Evolutionary conservation across 2,888 invertebrate genomes (phyloP), one percentile per base, ranked within the genome.

Genomic region (Eulithis testata): DNA sequence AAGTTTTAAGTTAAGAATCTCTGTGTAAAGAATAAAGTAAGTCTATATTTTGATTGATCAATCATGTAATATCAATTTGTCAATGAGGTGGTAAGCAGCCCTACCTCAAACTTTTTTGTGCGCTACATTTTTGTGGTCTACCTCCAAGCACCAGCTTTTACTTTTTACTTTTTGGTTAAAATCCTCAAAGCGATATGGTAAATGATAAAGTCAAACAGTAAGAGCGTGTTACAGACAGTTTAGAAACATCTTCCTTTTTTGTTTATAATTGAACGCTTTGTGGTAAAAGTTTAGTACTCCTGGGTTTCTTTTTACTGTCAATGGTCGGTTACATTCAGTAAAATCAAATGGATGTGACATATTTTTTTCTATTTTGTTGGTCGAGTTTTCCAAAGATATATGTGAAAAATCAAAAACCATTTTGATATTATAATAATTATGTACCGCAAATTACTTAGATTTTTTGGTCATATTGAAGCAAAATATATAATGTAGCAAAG

Each of bases 231-330:
- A 75, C 81, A 80, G 80, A 79, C 79, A 83, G 86, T 88, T 88
- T 87, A 88, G 59, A 60, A 72, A 66, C 50, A 52, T 63, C 62
- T 63, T 57, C 31, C 58, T 60, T 86, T 89, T 89, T 88, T 84
- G 83, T 82, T 85, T 84, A 80, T 85, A 83, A 88, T 86, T 87
- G 82, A 80, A 79, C 77, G 86, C 88, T 90, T 89, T 89, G 87
- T 86, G 82, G 76, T 67, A 57, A 73, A 81, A 83, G 82, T 87
- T 87, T 80, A 76, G 78, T 76, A 70, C 70, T 67, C 73, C 68
- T 76, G 70, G 69, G 66, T 73, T 68, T 73, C 3, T 45, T 79
- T 76, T 80, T 76, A 76, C 81, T 82, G 83, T 82, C 85, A 84
- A 84, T 83, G 82, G 78, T 77, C 27, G 52, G 49, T 31, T 14